A percentile compares a stretch with the other conserved stretches of the same genome.
These are phyloP conservation scores for Strigops habroptila DNA, from an alignment of 2,113 vertebrate species.

Conservation along the genomic window DNA sequence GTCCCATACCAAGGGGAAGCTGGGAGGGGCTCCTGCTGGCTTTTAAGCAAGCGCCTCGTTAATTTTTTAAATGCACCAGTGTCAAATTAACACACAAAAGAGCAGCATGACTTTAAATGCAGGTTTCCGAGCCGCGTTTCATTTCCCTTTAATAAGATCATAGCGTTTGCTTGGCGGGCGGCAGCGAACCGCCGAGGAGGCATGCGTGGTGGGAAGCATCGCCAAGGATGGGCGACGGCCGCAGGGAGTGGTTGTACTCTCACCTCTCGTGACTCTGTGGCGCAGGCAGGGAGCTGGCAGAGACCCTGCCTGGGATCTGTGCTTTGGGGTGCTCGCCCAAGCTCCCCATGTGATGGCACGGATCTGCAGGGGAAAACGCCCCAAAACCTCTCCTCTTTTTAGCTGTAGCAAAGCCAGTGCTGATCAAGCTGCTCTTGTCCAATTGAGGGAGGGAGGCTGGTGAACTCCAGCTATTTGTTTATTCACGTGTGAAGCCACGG, in stretches of 20 bases:
- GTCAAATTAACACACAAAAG: slow-evolving; percentile 61
- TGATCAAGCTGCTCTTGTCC: background rate
- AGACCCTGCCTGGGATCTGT: background rate
- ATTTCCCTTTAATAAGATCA: slow-evolving; percentile 61
- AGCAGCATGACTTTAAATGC: slow-evolving; percentile 49
- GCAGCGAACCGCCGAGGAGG: background rate
- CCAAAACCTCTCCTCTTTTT: background rate
- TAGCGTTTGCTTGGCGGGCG: slow-evolving; percentile 12
- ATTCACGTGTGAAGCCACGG: background rate
- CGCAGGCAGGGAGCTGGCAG: background rate
- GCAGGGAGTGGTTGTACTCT: background rate
- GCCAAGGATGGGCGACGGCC: rapidly evolving
- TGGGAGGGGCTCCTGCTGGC: slow-evolving; percentile 43
- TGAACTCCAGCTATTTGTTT: background rate
- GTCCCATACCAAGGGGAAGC: slow-evolving; percentile 45
- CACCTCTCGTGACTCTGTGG: background rate
- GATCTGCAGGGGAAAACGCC: background rate
- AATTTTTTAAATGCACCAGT: slow-evolving; percentile 57
- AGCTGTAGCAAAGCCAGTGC: background rate
- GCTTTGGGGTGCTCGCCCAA: background rate
- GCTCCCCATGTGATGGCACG: rapidly evolving
- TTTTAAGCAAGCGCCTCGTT: slow-evolving; percentile 59
- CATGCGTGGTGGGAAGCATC: background rate
- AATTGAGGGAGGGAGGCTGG: background rate
- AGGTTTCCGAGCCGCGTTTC: slow-evolving; percentile 38